Evolutionary conservation across 35 echinoderm and acorn worm species (phyloP).

Genomic region (Heliocidaris tuberculata): DNA sequence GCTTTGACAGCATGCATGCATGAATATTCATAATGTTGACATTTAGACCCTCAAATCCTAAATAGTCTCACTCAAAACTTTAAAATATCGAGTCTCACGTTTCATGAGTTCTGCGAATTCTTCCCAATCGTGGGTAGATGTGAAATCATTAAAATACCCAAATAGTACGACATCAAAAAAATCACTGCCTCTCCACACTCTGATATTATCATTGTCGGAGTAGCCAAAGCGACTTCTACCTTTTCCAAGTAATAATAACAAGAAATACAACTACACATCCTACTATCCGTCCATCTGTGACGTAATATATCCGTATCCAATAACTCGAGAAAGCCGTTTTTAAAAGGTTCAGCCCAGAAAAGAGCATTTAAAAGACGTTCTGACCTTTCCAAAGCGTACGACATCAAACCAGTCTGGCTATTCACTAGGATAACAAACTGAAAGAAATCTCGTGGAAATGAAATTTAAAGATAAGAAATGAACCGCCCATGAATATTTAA

Average conservation of each 20-base stretch:
- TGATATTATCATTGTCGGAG: too few relatives aligned
- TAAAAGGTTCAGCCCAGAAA: not conserved
- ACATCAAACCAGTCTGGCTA: not conserved
- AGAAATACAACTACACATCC: not conserved
- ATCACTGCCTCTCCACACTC: too few relatives aligned
- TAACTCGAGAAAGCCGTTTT: not conserved
- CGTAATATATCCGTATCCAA: slow-evolving; percentile 1
- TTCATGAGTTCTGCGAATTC: too few relatives aligned
- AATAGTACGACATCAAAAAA: too few relatives aligned
- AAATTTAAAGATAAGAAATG: not conserved
- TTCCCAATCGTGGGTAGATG: too few relatives aligned
- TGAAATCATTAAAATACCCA: too few relatives aligned
- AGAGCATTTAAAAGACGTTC: not conserved
- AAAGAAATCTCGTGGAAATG: not conserved
- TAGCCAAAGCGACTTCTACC: not conserved
- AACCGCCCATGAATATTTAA: not conserved
- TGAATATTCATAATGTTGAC: too few relatives aligned
- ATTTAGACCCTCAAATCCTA: too few relatives aligned
- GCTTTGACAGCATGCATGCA: too few relatives aligned
- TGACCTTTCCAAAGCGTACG: not conserved
- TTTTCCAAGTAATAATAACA: not conserved
- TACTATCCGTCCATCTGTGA: not conserved
- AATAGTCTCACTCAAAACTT: too few relatives aligned
- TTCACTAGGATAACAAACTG: not conserved
- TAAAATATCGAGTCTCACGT: too few relatives aligned